A percentile compares a stretch with the other conserved stretches of the same genome.
These are phyloP conservation scores for Lampropteryx suffumata DNA, from an alignment of 2,888 invertebrate genomes.

Conservation along the genomic window DNA sequence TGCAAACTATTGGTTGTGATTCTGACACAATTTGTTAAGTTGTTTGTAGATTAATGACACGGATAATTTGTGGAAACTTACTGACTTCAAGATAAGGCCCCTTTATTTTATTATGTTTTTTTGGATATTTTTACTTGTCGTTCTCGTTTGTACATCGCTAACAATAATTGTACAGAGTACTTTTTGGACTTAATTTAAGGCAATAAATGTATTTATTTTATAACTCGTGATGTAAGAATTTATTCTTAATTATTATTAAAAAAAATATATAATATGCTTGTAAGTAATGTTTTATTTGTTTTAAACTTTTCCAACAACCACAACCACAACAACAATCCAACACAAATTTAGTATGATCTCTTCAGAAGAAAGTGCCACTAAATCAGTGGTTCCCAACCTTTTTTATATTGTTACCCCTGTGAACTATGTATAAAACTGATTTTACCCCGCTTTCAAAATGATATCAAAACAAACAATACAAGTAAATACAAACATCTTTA, in stretches of 20 bases:
- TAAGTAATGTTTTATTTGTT: constrained; percentile 70
- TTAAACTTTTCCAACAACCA: no score
- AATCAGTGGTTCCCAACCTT: no score
- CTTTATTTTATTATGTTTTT: constrained; percentile 65
- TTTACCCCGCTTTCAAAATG: no score
- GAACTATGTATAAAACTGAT: no score
- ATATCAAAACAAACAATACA: no score
- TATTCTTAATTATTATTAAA: constrained; percentile 83
- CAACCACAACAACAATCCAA: no score
- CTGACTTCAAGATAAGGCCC: constrained; percentile 69
- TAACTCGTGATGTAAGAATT: constrained; percentile 83
- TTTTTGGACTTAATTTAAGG: constrained; percentile 83
- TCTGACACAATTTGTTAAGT: constrained; percentile 82
- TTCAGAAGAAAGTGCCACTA: no score
- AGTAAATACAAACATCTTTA: no score
- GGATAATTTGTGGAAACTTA: constrained; percentile 64
- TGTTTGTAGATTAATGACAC: constrained; percentile 71
- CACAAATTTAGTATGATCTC: no score
- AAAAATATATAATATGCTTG: constrained; percentile 83
- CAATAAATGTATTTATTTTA: constrained; percentile 84
- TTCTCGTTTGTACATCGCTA: constrained; percentile 83
- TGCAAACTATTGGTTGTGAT: constrained; percentile 83
- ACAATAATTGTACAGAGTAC: constrained; percentile 83
- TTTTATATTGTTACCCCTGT: no score
- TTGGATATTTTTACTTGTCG: constrained; percentile 75